Percentiles rank a stretch among this genome's conserved stretches.
These are phyloP conservation scores for Corapipo altera DNA, from an alignment of 2,113 vertebrate genomes.

Conservation along the genomic window DNA sequence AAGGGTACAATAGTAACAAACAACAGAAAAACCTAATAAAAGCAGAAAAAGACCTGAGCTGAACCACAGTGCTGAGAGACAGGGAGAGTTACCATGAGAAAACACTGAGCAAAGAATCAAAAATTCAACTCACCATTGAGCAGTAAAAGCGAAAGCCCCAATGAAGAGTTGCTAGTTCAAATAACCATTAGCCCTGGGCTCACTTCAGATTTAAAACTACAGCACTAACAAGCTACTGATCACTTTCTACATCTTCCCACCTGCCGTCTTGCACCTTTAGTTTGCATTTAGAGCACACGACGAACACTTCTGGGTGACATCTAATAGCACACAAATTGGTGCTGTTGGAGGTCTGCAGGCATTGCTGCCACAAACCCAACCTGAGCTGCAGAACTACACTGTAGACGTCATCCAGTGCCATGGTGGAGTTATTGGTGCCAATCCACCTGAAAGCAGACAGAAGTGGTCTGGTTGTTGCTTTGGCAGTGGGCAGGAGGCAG, in stretches of 20 bases:
- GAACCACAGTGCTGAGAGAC: not conserved
- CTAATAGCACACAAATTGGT: fast-evolving
- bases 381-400: not conserved
- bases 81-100: not conserved
- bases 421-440: fast-evolving
- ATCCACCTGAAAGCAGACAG: not conserved
- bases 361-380: too few relatives aligned
- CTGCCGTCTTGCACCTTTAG: not conserved
- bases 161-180: not conserved
- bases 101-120: not conserved
- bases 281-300: not conserved
- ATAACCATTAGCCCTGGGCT: not conserved
- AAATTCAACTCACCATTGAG: not conserved
- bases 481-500: not conserved
- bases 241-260: not conserved
- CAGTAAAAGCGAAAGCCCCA: not conserved
- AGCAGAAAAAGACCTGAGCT: not conserved
- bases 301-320: too few relatives aligned
- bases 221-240: not conserved
- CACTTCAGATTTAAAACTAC: not conserved
- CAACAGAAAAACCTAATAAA: not conserved
- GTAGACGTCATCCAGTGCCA: not conserved
- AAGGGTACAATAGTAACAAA: not conserved
- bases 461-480: not conserved
- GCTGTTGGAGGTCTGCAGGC: not conserved